A percentile compares a stretch with the other conserved stretches of the same genome.
phyloP scores from a whole-genome alignment of 2,797 vertebrate genomes.

The Microctenopoma stevenorrisi region DNA sequence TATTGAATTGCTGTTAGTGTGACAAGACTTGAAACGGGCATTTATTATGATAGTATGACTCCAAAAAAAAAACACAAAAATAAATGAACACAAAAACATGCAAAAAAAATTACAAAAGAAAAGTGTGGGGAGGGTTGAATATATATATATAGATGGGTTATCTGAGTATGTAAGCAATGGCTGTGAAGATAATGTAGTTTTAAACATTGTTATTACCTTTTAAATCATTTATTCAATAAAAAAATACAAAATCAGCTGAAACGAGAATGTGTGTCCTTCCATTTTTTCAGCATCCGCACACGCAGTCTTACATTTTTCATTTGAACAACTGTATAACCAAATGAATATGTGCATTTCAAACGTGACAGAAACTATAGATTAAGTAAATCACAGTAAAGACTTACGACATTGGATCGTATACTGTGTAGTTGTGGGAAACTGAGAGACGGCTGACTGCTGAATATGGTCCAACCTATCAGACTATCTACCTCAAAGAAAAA shows the following conservation, averaged over 20 bases:
- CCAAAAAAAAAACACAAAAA: constrained; percentile 74
- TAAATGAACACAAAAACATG: constrained; percentile 58
- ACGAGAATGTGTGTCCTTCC: constrained; percentile 70
- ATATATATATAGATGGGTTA: constrained; percentile 87
- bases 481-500: too few species aligned
- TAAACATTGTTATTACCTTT: constrained; percentile 99
- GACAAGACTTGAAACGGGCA: constrained; percentile 95
- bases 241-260: constrained; percentile 85
- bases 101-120: constrained; percentile 62
- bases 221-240: constrained; percentile 99
- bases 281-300: constrained; percentile 52
- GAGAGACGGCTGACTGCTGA: too few species aligned
- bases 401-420: too few species aligned
- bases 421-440: too few species aligned
- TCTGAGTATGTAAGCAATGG: constrained; percentile 96
- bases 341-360: not conserved
- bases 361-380: not conserved
- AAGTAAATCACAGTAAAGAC: too few species aligned
- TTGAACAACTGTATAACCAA: not conserved
- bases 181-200: constrained; percentile 99
- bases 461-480: too few species aligned
- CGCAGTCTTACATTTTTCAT: not conserved
- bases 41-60: constrained; percentile 91
- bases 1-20: constrained; percentile 97
- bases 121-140: constrained; percentile 68